phyloP scores from a whole-genome alignment of 2,888 invertebrate species.

The Salpingus planirostris region DNA sequence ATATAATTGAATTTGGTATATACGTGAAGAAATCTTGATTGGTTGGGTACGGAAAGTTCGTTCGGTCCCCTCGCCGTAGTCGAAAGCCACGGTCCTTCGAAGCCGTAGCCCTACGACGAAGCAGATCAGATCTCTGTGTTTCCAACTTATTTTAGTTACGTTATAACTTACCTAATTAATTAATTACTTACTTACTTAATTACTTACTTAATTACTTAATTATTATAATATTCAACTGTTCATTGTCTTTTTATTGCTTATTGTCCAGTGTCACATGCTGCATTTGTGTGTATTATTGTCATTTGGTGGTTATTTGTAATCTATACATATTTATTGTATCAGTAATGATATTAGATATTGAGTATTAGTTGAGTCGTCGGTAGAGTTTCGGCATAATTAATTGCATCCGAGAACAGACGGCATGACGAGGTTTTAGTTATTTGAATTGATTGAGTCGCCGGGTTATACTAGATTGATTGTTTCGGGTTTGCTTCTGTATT shows the following conservation, averaged over 20 bases:
- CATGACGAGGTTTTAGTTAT: conserved; percentile 25
- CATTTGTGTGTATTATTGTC: conserved; percentile 43
- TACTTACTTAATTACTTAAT: too few species aligned
- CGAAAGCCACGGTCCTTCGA: conserved; percentile 5
- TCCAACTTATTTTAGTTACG: conserved; percentile 14
- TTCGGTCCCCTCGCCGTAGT: too few species aligned
- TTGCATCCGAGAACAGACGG: conserved; percentile 15
- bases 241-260: conserved; percentile 39
- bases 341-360: conserved; percentile 34
- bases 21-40: neutral
- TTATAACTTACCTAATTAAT: too few species aligned
- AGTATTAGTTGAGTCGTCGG: conserved; percentile 39
- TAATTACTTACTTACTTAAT: too few species aligned
- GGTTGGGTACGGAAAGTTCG: too few species aligned
- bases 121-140: conserved; percentile 17
- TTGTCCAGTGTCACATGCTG: conserved; percentile 44
- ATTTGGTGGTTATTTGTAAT: conserved; percentile 41
- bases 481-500: conserved; percentile 23
- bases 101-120: conserved; percentile 10
- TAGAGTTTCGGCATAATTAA: conserved; percentile 30
- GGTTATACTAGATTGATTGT: conserved; percentile 22
- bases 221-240: conserved; percentile 24
- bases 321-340: conserved; percentile 40
- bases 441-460: conserved; percentile 20
- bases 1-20: neutral